Evolutionary conservation across 2,113 vertebrate genomes (phyloP).

Genomic region (Cervus canadensis): DNA sequence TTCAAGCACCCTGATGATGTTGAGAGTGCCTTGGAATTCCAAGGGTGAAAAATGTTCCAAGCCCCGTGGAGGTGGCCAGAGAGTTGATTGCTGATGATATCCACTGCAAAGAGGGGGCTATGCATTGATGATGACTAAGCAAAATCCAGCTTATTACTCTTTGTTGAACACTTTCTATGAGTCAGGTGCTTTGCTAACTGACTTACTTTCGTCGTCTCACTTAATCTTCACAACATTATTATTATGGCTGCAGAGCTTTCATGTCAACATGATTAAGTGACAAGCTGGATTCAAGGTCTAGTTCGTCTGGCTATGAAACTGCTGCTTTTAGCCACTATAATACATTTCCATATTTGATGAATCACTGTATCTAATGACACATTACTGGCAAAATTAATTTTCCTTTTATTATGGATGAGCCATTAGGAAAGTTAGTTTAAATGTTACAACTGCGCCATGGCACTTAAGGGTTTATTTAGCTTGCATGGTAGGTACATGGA

Average conservation of each 20-base stretch:
- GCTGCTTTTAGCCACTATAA: neutral
- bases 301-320: neutral
- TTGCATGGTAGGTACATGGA: neutral
- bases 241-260: neutral
- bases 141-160: neutral
- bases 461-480: neutral
- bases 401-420: neutral
- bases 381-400: neutral
- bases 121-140: neutral
- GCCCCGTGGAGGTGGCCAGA: neutral
- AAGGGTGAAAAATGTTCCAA: neutral
- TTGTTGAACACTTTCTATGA: neutral
- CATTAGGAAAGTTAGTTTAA: slow-evolving; percentile 8
- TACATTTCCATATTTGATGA: neutral
- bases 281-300: neutral
- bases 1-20: neutral
- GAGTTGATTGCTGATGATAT: neutral
- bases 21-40: neutral
- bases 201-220: neutral
- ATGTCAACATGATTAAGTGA: neutral
- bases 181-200: neutral
- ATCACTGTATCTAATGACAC: neutral
- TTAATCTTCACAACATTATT: neutral
- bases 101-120: no score
- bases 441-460: neutral